These are phyloP conservation scores for Molorchus minor DNA, from an alignment of 2,888 invertebrate genomes.

Conservation along the genomic window DNA sequence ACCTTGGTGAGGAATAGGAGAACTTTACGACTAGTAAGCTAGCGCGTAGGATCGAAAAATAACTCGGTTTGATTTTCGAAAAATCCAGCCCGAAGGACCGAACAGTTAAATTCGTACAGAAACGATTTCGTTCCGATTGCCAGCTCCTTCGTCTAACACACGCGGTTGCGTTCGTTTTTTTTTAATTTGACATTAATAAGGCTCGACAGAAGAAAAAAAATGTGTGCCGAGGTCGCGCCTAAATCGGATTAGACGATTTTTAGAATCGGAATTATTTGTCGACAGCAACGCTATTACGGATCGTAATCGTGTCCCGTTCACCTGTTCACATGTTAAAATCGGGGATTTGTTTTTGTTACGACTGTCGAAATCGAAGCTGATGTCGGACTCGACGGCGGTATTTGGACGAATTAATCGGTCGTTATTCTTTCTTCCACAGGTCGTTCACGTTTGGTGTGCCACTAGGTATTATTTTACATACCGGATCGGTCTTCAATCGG, in stretches of 20 bases:
- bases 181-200: background rate
- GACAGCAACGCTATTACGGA: background rate
- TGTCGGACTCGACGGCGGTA: background rate
- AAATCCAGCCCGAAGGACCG: background rate
- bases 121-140: background rate
- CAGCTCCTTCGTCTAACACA: background rate
- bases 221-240: constrained; percentile 3
- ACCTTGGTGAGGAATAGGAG: too few relatives aligned
- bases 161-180: background rate
- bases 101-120: background rate
- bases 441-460: background rate
- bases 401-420: background rate
- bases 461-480: background rate
- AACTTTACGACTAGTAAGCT: too few relatives aligned
- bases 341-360: background rate
- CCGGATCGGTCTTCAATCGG: too few relatives aligned
- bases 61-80: too few relatives aligned
- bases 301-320: background rate
- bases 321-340: background rate
- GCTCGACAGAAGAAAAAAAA: background rate
- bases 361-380: background rate
- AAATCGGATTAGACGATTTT: constrained; percentile 11
- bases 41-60: too few relatives aligned
- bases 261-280: background rate
- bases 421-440: background rate